Evolutionary conservation across 2,797 vertebrate genomes (phyloP), one percentile per base, ranked within the genome.

Genomic region (Peromyscus attwateri): DNA sequence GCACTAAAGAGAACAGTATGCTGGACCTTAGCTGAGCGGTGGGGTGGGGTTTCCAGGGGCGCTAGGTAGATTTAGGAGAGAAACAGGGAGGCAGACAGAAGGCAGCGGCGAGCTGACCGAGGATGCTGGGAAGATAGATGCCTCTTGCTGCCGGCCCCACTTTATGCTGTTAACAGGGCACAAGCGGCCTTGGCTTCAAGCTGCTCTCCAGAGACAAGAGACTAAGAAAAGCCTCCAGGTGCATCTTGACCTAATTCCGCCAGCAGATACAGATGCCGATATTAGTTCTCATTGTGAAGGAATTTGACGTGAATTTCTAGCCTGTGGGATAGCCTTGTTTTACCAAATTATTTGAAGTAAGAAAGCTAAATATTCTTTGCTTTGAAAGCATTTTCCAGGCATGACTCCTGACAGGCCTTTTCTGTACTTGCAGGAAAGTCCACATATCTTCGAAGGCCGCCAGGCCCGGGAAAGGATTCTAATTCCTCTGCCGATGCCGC

Each of bases 381-480:
- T 94, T 96, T 95, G 88, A 92, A 89, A 55, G 0, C 0, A 64
- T 91, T 95, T 92, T 92, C 80, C 87, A 95, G 66, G 34, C 60
- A 52, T 81, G 43, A 95, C 73, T 95, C 75, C 92, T 89, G 60
- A 92, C 16, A 57, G 25, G 0, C 52, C 46, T 83, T 94, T 93
- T 87, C 93, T 97, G 93, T 31, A 17, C 87, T 64, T 70, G 82
- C n/a, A 85, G 89, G 73, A 25, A 93, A 64, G 57, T 94, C 91
- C 87, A 66, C 95, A 62, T 91, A 80, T 94, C 92, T 91, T 95
- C 93, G 95, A 77, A 62, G 16, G 83, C 60, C 92, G 80, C 29
- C 71, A 94, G 79, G 52, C 89, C 71, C 94, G 94, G 90, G 64
- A 93, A 94, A 97, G 37, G 75, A 94, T 79, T 90, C 95, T 88